A percentile compares a stretch with the other conserved stretches of the same genome.
phyloP scores from a whole-genome alignment of 2,888 invertebrate species.

The Xanthia icteritia region DNA sequence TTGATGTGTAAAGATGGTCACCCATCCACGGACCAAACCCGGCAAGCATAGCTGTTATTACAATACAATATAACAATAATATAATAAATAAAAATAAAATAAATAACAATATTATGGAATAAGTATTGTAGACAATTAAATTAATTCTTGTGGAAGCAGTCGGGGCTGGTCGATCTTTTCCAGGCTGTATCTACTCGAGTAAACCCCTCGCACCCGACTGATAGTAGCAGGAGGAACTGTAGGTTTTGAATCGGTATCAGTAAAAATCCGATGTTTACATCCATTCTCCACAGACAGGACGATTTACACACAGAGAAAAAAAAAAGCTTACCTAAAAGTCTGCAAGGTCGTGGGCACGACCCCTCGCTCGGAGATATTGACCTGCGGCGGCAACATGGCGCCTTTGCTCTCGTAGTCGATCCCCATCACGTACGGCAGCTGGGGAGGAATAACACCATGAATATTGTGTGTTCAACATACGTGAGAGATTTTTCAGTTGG shows the following conservation, averaged over 20 bases:
- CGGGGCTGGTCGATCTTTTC: not conserved
- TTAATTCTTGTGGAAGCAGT: no score
- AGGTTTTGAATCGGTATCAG: not conserved
- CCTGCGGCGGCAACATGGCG: constrained; percentile 94
- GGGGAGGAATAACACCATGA: constrained; percentile 76
- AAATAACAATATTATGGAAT: no score
- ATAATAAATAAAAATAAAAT: no score
- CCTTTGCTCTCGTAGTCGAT: constrained; percentile 94
- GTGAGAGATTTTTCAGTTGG: constrained; percentile 1
- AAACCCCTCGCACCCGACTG: not conserved
- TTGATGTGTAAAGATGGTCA: no score
- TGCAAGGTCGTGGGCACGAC: constrained; percentile 94
- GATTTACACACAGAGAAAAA: not conserved
- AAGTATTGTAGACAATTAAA: no score
- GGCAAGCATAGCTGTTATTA: no score
- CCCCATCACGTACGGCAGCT: constrained; percentile 94
- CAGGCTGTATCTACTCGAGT: not conserved
- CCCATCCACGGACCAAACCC: no score
- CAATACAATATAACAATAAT: no score
- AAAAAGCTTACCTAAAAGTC: constrained; percentile 91
- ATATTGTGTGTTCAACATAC: constrained; percentile 45
- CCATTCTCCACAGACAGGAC: not conserved
- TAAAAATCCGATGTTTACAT: not conserved
- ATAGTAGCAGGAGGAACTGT: not conserved
- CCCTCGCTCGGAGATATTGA: constrained; percentile 95